These are phyloP conservation scores for Pocillopora damicornis DNA, from an alignment of 64 coral and sea anemone genomes.

Conservation along the genomic window DNA sequence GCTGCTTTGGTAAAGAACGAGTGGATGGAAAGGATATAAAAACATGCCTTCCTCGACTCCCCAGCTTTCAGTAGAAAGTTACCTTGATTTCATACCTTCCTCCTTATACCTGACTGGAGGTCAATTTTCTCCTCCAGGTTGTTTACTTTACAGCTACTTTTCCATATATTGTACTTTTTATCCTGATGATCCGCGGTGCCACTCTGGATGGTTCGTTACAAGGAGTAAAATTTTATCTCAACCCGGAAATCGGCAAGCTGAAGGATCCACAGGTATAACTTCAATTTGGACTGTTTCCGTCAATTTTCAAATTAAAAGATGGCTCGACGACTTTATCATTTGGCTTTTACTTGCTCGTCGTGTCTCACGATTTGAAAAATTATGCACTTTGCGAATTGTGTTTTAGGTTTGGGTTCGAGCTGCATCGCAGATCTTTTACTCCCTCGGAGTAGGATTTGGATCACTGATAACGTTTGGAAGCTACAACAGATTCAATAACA, in stretches of 20 bases:
- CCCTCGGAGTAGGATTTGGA: constrained; percentile 60
- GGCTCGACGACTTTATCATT: no score
- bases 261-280: constrained; percentile 33
- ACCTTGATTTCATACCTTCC: no score
- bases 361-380: neutral
- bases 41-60: no score
- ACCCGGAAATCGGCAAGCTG: constrained; percentile 28
- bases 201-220: constrained; percentile 52
- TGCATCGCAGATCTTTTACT: constrained; percentile 67
- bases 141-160: constrained; percentile 65
- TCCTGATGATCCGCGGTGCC: constrained; percentile 57
- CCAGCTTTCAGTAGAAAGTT: no score
- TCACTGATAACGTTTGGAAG: constrained; percentile 62
- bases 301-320: neutral
- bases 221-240: constrained; percentile 47
- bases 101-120: neutral
- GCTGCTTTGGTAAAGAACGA: no score
- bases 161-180: constrained; percentile 54
- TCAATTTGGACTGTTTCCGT: neutral
- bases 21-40: no score
- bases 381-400: neutral
- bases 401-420: constrained; percentile 59
- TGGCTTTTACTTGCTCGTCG: neutral
- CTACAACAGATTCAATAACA: constrained; percentile 55
- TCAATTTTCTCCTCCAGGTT: constrained; percentile 26